Conservation (phyloP, 2,113 vertebrate species). For the Apodemus sylvaticus region DNA sequence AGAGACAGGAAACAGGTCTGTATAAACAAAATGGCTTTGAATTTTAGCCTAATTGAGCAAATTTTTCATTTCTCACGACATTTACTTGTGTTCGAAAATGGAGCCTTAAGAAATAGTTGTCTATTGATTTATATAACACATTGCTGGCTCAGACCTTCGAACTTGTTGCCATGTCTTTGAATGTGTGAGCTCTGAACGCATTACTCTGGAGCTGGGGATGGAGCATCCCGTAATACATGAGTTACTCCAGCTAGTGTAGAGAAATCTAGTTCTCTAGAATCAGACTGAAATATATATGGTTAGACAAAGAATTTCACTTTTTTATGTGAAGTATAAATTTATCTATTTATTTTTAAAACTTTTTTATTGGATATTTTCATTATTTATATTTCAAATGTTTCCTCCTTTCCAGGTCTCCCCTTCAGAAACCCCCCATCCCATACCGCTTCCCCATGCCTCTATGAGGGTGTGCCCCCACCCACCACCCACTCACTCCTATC, state of each 20-base stretch:
- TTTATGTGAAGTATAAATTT: too few species aligned
- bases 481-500: too few species aligned
- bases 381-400: too few species aligned
- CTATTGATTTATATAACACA: background rate
- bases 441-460: too few species aligned
- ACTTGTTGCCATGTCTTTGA: background rate
- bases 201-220: background rate
- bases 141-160: background rate
- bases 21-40: background rate
- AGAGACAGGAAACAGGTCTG: background rate
- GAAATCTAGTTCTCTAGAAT: background rate
- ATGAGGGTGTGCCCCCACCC: too few species aligned
- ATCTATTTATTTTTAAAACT: too few species aligned
- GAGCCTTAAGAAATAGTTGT: background rate
- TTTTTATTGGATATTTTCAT: too few species aligned
- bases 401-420: too few species aligned
- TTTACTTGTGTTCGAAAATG: background rate
- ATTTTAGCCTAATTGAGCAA: background rate
- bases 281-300: background rate
- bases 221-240: background rate
- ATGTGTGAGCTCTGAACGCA: background rate
- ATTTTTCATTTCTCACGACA: background rate
- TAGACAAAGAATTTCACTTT: background rate
- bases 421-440: too few species aligned
- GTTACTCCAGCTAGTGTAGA: background rate